Base-by-base conservation (phyloP, 2,113 vertebrate species). In the Oreochromis tanganicae region DNA sequence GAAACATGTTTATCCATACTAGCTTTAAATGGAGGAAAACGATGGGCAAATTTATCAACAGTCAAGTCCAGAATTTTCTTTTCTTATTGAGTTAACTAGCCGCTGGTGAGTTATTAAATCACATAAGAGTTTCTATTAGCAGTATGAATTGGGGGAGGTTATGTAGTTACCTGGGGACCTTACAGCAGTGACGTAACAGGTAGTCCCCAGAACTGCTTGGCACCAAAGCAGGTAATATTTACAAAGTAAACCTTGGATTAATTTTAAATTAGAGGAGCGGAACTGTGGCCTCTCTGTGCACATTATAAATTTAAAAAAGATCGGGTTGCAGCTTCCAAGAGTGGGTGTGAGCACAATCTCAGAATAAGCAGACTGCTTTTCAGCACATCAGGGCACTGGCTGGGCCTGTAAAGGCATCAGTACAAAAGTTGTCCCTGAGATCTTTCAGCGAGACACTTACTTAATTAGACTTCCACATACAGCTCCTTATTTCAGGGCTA, bases 391-490 rank as follows among this genome's bases (percentile, higher is more conserved):
- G 54, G 3, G 36, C 36, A 17, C 43, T 41, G 36, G 29, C 79
- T 85, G 13, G 17, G 36, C 52, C 46, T 89, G 79, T 61, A 90
- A 86, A 80, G 19, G 52, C 14, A 16, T 84, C 54, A 11, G 80
- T 80, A 86, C 21, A 85, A 90, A 89, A 57, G 81, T 32, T 61
- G 83, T 54, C 80, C 88, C 88, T 90, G 85, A 88, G 75, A 52
- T 32, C 63, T 79, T 43, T 82, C 73, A 34, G 27, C 13, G 56
- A 81, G 84, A 79, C 17, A 14, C 32, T 57, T 73, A 85, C 80
- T 87, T 85, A 50, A 50, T 88, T 34, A 61, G 54, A 80, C 38
- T 86, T 80, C 17, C 21, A 79, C 38, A 88, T 88, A 61, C 54
- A 68, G 6, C 17, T 52, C 73, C 73, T 52, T 78, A 52, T 78